A percentile compares a stretch with the other conserved stretches of the same genome.
Conservation (phyloP, 2,797 vertebrate species). For the Trachurus trachurus region DNA sequence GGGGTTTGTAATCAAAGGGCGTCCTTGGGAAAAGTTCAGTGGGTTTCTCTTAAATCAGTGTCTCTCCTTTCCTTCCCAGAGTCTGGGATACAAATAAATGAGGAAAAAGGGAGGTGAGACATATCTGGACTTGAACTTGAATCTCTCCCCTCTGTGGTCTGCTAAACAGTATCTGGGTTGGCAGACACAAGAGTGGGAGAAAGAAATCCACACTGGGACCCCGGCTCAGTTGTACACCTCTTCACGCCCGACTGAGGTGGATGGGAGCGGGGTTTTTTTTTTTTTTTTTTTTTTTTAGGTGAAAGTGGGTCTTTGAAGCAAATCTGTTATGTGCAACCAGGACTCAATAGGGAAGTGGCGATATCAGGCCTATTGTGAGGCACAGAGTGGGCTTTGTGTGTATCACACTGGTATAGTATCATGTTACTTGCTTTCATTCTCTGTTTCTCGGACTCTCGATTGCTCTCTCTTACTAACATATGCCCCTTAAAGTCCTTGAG, state of each 20-base stretch:
- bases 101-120: neutral
- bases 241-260: constrained; percentile 4
- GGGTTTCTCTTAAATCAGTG: constrained; percentile 23
- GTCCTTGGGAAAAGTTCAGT: constrained; percentile 11
- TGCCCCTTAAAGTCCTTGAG: constrained; percentile 68
- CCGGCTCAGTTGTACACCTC: constrained; percentile 27
- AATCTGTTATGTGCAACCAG: constrained; percentile 57
- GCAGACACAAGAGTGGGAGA: constrained; percentile 20
- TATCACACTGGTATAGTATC: constrained; percentile 65
- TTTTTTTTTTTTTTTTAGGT: neutral
- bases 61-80: constrained; percentile 22
- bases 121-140: constrained; percentile 50
- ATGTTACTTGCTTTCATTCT: constrained; percentile 71
- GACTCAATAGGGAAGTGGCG: constrained; percentile 63
- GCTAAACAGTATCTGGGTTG: constrained; percentile 37
- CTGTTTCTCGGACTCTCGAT: constrained; percentile 48
- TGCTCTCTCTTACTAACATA: constrained; percentile 47
- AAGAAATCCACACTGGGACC: constrained; percentile 36
- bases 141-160: constrained; percentile 37
- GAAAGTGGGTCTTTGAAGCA: constrained; percentile 67
- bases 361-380: constrained; percentile 67
- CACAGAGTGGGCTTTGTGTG: constrained; percentile 75
- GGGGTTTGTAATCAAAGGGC: constrained; percentile 5
- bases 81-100: constrained; percentile 23
- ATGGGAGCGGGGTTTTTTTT: constrained; percentile 37